These are phyloP conservation scores for Rhagium mordax DNA, from an alignment of 2,888 invertebrate genomes.

Conservation along the genomic window DNA sequence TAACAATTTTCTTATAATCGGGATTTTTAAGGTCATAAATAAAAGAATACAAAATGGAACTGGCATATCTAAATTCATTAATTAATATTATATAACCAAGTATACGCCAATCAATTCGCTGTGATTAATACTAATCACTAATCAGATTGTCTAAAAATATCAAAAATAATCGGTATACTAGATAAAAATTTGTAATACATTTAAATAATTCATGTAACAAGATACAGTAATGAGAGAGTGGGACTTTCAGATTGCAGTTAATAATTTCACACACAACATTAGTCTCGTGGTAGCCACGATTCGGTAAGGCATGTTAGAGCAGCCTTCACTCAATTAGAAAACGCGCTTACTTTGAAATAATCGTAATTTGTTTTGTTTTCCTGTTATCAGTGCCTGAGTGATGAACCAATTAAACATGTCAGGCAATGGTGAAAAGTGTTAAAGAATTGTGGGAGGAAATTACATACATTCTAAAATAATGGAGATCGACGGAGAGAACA, in stretches of 20 bases:
- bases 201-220: neutral
- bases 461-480: neutral
- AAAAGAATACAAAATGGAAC: too few relatives aligned
- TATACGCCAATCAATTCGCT: neutral
- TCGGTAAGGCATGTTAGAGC: conserved; percentile 30
- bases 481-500: neutral
- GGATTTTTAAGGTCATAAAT: too few relatives aligned
- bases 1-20: too few relatives aligned
- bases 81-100: neutral
- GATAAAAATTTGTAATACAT: neutral
- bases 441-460: neutral
- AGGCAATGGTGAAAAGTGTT: conserved; percentile 7
- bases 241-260: conserved; percentile 50
- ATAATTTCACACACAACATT: conserved; percentile 43
- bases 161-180: neutral
- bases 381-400: conserved; percentile 14
- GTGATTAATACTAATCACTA: neutral
- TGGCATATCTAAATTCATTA: too few relatives aligned
- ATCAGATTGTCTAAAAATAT: neutral
- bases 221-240: conserved; percentile 47
- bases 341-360: conserved; percentile 22
- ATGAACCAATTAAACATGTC: conserved; percentile 20
- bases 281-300: conserved; percentile 49
- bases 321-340: conserved; percentile 27
- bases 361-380: neutral